phyloP scores from a whole-genome alignment of 2,888 invertebrate genomes.

The Zelleria hepariella region DNA sequence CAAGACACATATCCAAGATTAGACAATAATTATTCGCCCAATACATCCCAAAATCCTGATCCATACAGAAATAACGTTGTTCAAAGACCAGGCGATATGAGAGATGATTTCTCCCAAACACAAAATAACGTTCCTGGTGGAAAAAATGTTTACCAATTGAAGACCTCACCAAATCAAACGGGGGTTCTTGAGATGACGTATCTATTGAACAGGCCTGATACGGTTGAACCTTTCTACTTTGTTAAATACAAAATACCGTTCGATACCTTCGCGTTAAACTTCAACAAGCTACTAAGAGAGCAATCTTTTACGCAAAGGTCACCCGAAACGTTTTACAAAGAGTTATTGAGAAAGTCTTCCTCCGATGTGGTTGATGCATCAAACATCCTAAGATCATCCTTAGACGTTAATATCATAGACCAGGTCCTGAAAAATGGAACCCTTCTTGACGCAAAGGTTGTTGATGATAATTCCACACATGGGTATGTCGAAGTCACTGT shows the following conservation, averaged over 20 bases:
- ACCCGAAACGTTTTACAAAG: neutral
- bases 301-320: conserved; percentile 18
- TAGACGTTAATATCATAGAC: conserved; percentile 26
- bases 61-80: neutral
- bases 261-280: conserved; percentile 24
- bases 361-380: neutral
- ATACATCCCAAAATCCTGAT: neutral
- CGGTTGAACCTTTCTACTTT: conserved; percentile 35
- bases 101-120: no score
- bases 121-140: no score
- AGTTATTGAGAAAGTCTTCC: neutral
- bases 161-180: conserved; percentile 19
- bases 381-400: neutral
- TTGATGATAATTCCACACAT: neutral
- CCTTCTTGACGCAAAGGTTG: conserved; percentile 33
- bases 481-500: neutral
- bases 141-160: conserved; percentile 19
- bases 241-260: conserved; percentile 47
- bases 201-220: conserved; percentile 30
- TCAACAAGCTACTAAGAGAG: conserved; percentile 21
- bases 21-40: neutral
- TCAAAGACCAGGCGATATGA: neutral
- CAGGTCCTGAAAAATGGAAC: conserved; percentile 30
- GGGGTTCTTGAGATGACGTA: conserved; percentile 45
- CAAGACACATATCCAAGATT: neutral